Evolutionary conservation across 1,140 invertebrate genomes (phyloP).

Genomic region (Cherax destructor): DNA sequence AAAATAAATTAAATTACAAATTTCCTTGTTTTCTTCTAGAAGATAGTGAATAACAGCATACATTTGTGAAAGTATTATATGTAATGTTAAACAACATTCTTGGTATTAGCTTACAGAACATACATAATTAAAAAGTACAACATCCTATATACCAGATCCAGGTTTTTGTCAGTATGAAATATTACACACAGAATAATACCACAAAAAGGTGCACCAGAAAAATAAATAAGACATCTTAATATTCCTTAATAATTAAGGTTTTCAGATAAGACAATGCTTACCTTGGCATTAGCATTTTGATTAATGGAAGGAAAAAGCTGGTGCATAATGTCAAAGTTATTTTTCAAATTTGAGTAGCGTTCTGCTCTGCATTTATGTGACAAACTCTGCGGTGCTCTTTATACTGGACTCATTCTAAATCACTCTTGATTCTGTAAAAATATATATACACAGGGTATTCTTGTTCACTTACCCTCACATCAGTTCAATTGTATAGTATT

Average conservation of each 20-base stretch:
- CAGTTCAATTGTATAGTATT: no score
- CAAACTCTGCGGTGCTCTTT: conserved; percentile 77
- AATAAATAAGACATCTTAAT: no score
- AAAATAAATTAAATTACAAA: background rate
- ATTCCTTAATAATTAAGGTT: background rate
- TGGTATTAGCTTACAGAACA: no score
- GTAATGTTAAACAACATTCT: no score
- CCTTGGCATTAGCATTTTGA: conserved; percentile 93
- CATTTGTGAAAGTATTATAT: no score
- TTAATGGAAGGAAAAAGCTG: conserved; percentile 91
- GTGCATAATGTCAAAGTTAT: conserved; percentile 96
- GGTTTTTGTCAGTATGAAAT: no score
- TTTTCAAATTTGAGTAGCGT: conserved; percentile 96
- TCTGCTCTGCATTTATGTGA: conserved; percentile 98
- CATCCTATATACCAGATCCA: no score
- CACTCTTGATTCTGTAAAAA: conserved; percentile 76
- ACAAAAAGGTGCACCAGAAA: no score
- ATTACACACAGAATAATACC: no score
- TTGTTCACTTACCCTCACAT: background rate
- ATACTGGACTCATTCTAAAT: conserved; percentile 75
- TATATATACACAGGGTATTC: background rate
- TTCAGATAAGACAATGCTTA: background rate
- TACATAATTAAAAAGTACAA: no score
- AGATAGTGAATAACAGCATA: no score
- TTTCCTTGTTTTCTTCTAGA: no score